Evolutionary conservation across 1,140 invertebrate species (phyloP), one percentile per base, ranked within the genome.

Genomic region (Acromyrmex echinatior): DNA sequence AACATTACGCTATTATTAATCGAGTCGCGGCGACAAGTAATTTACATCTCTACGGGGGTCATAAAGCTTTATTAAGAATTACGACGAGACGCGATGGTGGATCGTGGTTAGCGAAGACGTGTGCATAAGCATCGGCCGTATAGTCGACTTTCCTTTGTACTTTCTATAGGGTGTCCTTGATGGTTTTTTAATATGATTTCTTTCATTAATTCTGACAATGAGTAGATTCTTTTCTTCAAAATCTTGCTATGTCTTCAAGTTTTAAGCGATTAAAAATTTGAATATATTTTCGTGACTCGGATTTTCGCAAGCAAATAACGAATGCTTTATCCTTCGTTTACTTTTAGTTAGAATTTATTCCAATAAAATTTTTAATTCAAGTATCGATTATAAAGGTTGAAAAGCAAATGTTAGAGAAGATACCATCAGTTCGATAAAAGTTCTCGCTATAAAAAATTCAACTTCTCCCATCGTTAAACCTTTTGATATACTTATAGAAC

Each of bases 41-140:
- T 90, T 89, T 90, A 90, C 89, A 90, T 90, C 89, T 90, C 87
- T 78, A 82, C 78, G 56, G 85, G 78, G 76, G 62, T 90, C 85
- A 76, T 90, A 85, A 90, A 78, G 77, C 87, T 90, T 90, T 88
- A 90, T 90, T 88, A 90, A 90, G 89, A 90, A 90, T 90, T 87
- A 90, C 70, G 80, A 31, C 71, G 77, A 66, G 49, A 74, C 35
- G 35, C 80, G 58, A 80, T 49, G 65, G 65, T 82, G 86, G 21
- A 80, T 66, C 28, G 78, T 35, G 66, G 51, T 71, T 58, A 71
- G 68, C 68, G 12, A 35, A 82, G 56, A 82, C 45, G 66, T 21
- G 68, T 80, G 28, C n/a, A 80, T 66, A 80, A 80, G 49, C 45
- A 51, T 7, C 45, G 7, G 35, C 35, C 7, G 0, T 6, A 39